Base-by-base conservation (phyloP, 1,140 invertebrate genomes). In the Aphelinus certus region DNA sequence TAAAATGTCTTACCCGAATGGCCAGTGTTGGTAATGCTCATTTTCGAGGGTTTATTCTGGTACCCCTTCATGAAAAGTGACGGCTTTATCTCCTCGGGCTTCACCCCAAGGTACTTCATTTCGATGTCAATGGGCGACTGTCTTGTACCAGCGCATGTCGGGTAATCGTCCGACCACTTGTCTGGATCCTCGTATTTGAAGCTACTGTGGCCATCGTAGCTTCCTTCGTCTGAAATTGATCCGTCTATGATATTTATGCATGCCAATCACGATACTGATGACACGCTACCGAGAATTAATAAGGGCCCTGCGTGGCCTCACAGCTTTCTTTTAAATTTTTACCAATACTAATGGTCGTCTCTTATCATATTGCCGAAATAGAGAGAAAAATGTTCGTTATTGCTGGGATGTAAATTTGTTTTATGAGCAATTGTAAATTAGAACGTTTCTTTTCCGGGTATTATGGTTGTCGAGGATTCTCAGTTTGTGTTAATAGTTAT, bases 11-110 rank as follows among this genome's bases (percentile, higher is more conserved):
- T 53, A 72, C 92, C 91, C 70, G 92, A 92, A 77, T 93, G 93
- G 45, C 92, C 92, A 81, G 93, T 93, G 79, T 94, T 93, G 10
- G 86, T 89, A 73, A 94, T 82, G 5, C 85, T 86, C 4, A 90
- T 87, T 26, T 83, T 82, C 26, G 84, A 7, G 1, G 81, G 90
- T 4, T 80, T 81, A 10, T 86, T 84, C 9, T 91, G 84, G 77
- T 93, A 92, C 56, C 91, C 89, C 2, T 85, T 73, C 77, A 91
- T 88, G 56, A 74, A 79, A n/a, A 94, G 83, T 6, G 88, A 85
- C 0, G 88, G 56, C 5, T 10, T 85, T 57, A 90, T 84, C 2
- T 47, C 42, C 2, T 70, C 60, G 42, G 76, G 9, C 2, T 43
- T 56, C 6, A 51, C 49, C 55, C 26, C 26, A 26, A 81, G 55